Evolutionary conservation across 2,888 invertebrate genomes (phyloP), one percentile per base, ranked within the genome.

Genomic region (Cataglyphis livida): DNA sequence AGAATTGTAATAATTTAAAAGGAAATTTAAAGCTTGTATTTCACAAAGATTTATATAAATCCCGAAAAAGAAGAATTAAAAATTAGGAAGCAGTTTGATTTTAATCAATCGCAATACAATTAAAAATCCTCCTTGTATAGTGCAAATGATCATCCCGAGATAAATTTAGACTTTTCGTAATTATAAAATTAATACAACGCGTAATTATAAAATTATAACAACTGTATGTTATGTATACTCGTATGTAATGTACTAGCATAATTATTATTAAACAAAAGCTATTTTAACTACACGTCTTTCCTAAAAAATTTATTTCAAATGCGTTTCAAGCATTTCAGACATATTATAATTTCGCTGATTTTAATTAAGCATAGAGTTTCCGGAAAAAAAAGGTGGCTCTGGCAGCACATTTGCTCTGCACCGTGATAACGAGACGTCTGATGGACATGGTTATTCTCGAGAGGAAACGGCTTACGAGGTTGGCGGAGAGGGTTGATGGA

Each of bases 351-450:
- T 91, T 90, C 87, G 85, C 88, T 91, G 89, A 90, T 92, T 91
- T 91, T 93, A 90, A 92, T 92, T 91, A 92, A 86, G 87, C 79
- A 68, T 82, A 86, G 88, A 89, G 88, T 88, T 87, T 85, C 81
- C 68, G 71, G 71, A 88, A 88, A 90, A 87, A 87, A 89, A 89
- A 21, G 21, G 21, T 21, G 21, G 21, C 85, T 85, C 87, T 81
- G 66, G 51, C 71, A 76, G 85, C 62, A 59, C 71, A 75, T 82
- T 51, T 81, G 83, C 76, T 65, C 84, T 48, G 66, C 79, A 85
- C 84, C 82, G 75, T 85, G 88, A 89, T 94, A 94, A 94, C 92
- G 91, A 94, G 94, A 94, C 94, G 90, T 94, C 93, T 94, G 93
- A 94, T 89, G 89, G 94, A 93, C 94, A 92, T 90, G 92, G 91